Base-by-base conservation (phyloP, 2,113 vertebrate species). In the Rhinoptilus africanus region DNA sequence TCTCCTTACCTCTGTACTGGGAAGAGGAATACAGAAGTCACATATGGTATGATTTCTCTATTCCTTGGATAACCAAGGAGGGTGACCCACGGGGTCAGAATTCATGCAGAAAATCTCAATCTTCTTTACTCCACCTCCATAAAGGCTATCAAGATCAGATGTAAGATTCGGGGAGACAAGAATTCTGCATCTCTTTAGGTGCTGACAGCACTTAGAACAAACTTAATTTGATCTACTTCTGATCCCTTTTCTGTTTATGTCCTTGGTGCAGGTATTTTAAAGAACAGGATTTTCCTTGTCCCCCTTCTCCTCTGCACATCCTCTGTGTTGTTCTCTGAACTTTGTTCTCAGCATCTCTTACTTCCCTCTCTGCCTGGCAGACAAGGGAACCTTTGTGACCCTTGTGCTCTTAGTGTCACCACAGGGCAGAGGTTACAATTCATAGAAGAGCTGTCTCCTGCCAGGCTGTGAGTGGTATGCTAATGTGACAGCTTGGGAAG, bases 401-500 rank as follows among this genome's bases (percentile, higher is more conserved):
- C 27, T 47, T 85, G 26, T 75, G 43, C 64, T 75, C 39, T 75
- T 30, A 10, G 47, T 81, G 95, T 75, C 93, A 95, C 27, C 69
- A 34, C 56, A 75, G 72, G 73, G 68, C 83, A 95, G 73, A 48
- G 84, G 94, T 68, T 91, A 79, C 1, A 0, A 48, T 32, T 67
- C 66, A 41, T 4, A 41, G 22, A 67, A 66, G 75, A 81, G 68
- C 60, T 83, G 73, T 45, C 69, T 92, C 76, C 76, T 68, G 72
- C 73, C 83, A 75, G 76, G 69, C 80, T 89, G 27, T 32, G 57
- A 93, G 89, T 6, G 1, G n/a, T 50, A 87, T 82, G 86, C 74
- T 87, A 82, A 95, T 88, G 37, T 88, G 96, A 93, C 66, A 74
- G 76, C 73, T 69, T 82, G 74, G 80, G 62, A 91, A 93, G 89